Evolutionary conservation across 2,888 invertebrate genomes (phyloP), one percentile per base, ranked within the genome.

Genomic region (Spilarctia lutea): DNA sequence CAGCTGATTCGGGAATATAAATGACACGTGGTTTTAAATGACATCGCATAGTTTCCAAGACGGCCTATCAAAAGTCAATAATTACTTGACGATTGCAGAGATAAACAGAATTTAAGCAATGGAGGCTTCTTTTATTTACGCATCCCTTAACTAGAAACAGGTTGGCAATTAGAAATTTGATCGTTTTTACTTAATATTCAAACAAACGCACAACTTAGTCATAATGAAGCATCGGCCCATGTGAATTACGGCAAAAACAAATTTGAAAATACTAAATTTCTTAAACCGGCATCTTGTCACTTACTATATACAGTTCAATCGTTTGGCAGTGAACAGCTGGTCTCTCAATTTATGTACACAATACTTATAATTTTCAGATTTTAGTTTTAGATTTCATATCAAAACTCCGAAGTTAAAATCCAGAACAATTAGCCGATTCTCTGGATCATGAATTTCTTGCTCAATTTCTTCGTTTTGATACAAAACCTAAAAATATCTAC

Each of bases 271-370:
- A 70, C 65, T 75, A 76, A 24, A 30, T 30, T 63, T 13, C 30
- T 71, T 72, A 67, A 74, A 79, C 69, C 75, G 76, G 75, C 77
- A 67, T 71, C 70, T 73, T 69, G 69, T 72, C 75, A 75, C 60
- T 81, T 79, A 76, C 39, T 91, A 90, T 91, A 74, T 91, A 91
- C 90, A 91, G 79, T 84, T 85, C 89, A 80, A 80, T 84, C 75
- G 18, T 87, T 89, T 91, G 94, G 95, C 94, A 94, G 95, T 94
- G 94, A 90, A 91, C 91, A 82, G 95, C 94, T 93, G 94, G 94
- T 88, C 89, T 84, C 75, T 85, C 80, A 45, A 79, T 80, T 86
- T 84, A 81, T 84, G 71, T 85, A 85, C 79, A 83, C 39, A 73
- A 68, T 74, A 33, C 35, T 10, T 69, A n/a, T 35, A 68, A 48